Evolutionary conservation across 2,113 vertebrate genomes (phyloP).

Genomic region (Caretta caretta): DNA sequence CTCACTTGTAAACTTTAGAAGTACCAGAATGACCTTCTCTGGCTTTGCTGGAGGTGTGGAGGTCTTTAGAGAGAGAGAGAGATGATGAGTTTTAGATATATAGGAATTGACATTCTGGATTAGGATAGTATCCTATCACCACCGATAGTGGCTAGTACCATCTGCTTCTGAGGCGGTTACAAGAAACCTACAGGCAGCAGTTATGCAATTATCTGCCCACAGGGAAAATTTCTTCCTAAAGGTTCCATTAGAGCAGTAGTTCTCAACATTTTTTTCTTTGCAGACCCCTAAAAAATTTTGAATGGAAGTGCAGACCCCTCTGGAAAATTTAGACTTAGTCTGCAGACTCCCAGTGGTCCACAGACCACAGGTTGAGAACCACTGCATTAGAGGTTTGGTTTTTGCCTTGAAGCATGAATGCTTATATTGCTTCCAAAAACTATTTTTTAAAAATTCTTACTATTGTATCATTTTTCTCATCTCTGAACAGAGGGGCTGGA

Average conservation of each 20-base stretch:
- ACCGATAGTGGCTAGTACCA: not conserved
- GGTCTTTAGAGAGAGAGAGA: not conserved
- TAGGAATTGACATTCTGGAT: not conserved
- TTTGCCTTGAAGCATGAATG: not conserved
- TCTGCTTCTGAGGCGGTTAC: not conserved
- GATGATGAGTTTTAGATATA: not conserved
- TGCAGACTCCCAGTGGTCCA: not conserved
- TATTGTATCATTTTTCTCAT: not conserved
- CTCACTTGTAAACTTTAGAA: not conserved
- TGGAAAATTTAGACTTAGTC: not conserved
- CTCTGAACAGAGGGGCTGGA: not conserved
- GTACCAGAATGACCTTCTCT: not conserved
- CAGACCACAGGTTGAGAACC: not conserved
- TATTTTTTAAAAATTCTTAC: not conserved
- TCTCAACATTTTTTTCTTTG: not conserved
- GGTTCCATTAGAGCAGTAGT: not conserved
- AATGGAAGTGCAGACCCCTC: not conserved
- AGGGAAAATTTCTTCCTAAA: not conserved
- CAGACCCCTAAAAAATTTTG: not conserved
- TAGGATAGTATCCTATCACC: not conserved
- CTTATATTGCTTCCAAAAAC: not conserved
- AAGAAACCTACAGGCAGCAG: not conserved
- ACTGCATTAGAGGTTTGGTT: not conserved
- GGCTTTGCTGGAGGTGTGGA: not conserved
- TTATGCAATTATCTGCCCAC: not conserved